Evolutionary conservation across 2,113 vertebrate species (phyloP).

Genomic region (Stictonetta naevosa): DNA sequence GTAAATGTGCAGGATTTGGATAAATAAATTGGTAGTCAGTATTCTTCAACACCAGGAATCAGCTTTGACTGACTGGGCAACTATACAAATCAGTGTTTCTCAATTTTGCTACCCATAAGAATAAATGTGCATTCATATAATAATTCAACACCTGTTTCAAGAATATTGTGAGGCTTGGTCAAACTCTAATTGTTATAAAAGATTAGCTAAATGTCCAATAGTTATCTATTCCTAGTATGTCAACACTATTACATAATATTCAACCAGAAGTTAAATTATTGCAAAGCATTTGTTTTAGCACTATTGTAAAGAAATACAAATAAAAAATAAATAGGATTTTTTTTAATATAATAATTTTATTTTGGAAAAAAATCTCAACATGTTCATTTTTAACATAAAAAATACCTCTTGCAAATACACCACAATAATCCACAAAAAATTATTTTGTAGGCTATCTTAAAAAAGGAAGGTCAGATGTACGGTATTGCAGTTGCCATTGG

Average conservation of each 20-base stretch:
- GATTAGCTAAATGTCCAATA: neutral
- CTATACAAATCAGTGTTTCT: neutral
- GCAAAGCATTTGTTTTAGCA: neutral
- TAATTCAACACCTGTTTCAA: neutral
- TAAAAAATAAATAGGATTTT: neutral
- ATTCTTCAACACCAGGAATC: neutral
- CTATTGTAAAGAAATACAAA: neutral
- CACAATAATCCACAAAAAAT: neutral
- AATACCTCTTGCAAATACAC: neutral
- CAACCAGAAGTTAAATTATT: neutral
- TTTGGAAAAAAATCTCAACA: neutral
- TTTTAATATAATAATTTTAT: neutral
- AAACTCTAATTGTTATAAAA: neutral
- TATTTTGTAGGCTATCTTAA: neutral
- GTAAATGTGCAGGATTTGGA: neutral
- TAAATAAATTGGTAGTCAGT: fast-evolving
- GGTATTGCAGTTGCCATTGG: neutral
- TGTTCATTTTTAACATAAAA: neutral
- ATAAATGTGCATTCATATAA: neutral
- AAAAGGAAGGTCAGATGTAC: neutral
- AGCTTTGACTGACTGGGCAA: neutral
- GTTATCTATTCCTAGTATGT: neutral
- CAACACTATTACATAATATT: neutral
- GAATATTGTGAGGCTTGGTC: neutral
- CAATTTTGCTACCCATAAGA: neutral